Evolutionary conservation across 2,888 invertebrate species (phyloP), one percentile per base, ranked within the genome.

Genomic region (Orthosia cruda): DNA sequence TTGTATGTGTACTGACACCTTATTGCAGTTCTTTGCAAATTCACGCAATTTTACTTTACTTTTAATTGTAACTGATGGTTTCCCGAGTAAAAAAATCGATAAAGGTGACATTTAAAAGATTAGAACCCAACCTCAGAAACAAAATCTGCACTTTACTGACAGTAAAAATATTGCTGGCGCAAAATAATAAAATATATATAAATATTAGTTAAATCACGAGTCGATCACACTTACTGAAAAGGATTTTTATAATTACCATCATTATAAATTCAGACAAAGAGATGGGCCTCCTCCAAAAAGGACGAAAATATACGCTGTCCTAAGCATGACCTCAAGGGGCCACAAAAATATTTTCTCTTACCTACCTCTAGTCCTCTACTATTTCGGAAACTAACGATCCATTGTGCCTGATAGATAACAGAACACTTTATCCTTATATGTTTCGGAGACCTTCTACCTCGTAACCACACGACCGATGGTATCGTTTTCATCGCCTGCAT

Each of bases 341-440:
- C 63, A 45, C 26, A 66, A 50, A 40, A 67, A 62, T 52, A 65
- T 47, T 76, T 62, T 55, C 47, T 23, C 26, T 15, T 11, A 57
- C 49, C 4, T 2, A 18, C 23, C 18, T n/a, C 40, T 13, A 45
- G 45, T 45, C 20, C 20, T 45, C 7, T 47, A 62, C 82, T 58
- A 63, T 80, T 84, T 66, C n/a, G 58, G 66, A 55, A 57, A 57
- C 85, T 61, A 84, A 84, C 63, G 47, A 73, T 26, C 81, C 47
- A 80, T 80, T 80, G 85, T 84, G 50, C 18, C 54, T 71, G 80
- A 47, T 79, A 62, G 80, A 47, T 80, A 62, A 49, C 55, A 52
- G 23, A 70, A 61, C 23, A 20, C 23, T 71, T 49, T 80, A 58
- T 80, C 73, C 84, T 55, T 84, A 72, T 55, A 83, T 16, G 71